Conservation (phyloP, 1,140 invertebrate species). For the Hypsibius dujardini region DNA sequence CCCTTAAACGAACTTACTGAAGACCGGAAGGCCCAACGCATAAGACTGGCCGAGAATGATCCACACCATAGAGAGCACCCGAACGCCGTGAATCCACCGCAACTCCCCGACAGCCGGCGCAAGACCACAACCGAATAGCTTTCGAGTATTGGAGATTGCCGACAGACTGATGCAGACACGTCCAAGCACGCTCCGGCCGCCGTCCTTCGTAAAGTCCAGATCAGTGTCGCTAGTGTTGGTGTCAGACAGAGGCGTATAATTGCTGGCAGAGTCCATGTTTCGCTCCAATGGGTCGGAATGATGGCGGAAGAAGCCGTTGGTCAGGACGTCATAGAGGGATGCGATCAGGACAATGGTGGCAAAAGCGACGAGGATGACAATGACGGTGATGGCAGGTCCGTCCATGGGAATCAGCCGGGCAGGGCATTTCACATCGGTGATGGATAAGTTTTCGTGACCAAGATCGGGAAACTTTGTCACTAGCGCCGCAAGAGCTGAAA, state of each 20-base stretch:
- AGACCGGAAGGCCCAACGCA: neutral
- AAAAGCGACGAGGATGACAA: constrained; percentile 1
- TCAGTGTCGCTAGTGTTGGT: neutral
- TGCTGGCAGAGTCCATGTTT: neutral
- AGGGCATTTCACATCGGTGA: neutral
- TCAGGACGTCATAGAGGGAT: neutral
- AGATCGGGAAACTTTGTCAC: neutral
- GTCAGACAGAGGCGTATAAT: neutral
- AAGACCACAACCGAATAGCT: neutral
- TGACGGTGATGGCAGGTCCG: neutral
- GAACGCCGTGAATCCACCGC: constrained; percentile 10
- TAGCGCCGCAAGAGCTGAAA: too few species aligned
- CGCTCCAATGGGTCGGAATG: neutral
- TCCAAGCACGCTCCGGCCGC: neutral
- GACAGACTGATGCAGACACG: neutral
- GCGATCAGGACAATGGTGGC: neutral
- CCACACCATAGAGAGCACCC: constrained; percentile 3
- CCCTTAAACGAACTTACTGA: neutral
- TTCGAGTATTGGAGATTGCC: neutral
- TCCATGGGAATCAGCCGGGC: neutral
- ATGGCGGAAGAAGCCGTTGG: neutral
- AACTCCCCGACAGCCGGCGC: neutral
- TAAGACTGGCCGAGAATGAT: constrained; percentile 13
- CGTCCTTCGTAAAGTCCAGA: neutral
- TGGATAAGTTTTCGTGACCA: neutral